These are phyloP conservation scores for Austrofundulus limnaeus DNA, from an alignment of 2,113 vertebrate genomes.

Conservation along the genomic window DNA sequence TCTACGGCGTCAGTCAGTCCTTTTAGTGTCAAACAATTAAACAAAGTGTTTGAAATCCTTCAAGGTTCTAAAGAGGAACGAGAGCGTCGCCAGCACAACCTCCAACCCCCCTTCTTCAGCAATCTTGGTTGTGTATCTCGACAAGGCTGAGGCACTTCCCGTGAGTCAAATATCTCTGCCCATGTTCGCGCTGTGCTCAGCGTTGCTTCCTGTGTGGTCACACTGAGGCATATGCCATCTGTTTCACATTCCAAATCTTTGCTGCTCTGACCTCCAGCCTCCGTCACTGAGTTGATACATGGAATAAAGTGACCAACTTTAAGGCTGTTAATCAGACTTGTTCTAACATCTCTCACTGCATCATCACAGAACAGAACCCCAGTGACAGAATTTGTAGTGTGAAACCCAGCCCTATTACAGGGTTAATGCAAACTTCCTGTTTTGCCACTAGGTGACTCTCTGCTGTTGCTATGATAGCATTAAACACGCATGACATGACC, in stretches of 20 bases:
- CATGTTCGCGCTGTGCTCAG: neutral
- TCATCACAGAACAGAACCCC: neutral
- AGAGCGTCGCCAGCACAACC: slow-evolving; percentile 72
- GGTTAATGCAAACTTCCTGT: slow-evolving; percentile 41
- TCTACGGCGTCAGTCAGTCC: neutral
- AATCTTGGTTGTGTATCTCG: slow-evolving; percentile 89
- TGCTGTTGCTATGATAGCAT: slow-evolving; percentile 41
- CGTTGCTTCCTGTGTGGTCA: slow-evolving; percentile 61
- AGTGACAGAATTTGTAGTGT: neutral
- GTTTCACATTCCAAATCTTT: slow-evolving; percentile 39
- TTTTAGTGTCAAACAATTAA: neutral
- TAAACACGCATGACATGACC: slow-evolving; percentile 18
- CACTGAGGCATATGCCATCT: slow-evolving; percentile 28
- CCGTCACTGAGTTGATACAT: neutral
- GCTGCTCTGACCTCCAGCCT: slow-evolving; percentile 20
- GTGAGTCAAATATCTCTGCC: slow-evolving; percentile 68
- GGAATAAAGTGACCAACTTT: slow-evolving; percentile 2
- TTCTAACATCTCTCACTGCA: neutral
- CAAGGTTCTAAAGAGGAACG: slow-evolving; percentile 85
- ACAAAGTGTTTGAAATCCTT: neutral
- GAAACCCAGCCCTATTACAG: slow-evolving; percentile 13
- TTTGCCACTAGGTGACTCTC: slow-evolving; percentile 8
- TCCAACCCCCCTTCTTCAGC: slow-evolving; percentile 86
- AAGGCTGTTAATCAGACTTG: neutral
- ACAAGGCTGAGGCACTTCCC: slow-evolving; percentile 89